Evolutionary conservation across 2,797 vertebrate species (phyloP), one percentile per base, ranked within the genome.

Genomic region (Sphenopsis melanotis): DNA sequence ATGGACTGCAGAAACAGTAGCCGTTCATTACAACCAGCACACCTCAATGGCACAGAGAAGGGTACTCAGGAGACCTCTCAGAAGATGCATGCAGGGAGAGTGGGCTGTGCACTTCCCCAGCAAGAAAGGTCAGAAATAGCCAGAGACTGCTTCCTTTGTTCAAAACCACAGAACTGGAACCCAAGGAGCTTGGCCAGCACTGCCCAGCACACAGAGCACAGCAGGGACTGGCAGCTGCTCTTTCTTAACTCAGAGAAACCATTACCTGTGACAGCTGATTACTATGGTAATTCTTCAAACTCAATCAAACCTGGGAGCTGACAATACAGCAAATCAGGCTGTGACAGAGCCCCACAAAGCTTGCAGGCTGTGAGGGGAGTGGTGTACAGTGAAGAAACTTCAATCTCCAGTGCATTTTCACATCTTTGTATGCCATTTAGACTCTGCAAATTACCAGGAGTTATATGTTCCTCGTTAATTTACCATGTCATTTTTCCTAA

Each of bases 381-480:
- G n/a, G 30, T 71, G 36, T 42, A 23, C 61, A 15, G 5, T n/a
- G 42, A 8, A 56, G 47, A 75, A 75, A 59, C 41, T 36, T 63
- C 3, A 3, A 20, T 52, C 29, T 64, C 55, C 34, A 36, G 11
- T 42, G 60, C 37, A 39, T 57, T 83, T 61, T 56, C 49, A 64
- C 0, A 0, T 46, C 24, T 27, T 0, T 7, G 4, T 56, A 5
- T 56, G 41, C 30, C 46, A 49, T 49, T 56, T 30, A 27, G 34
- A 27, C 17, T 65, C n/a, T 39, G 32, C 21, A 37, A 68, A n/a
- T 30, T 44, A 4, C n/a, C 68, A 76, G 23, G 42, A 36, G 9
- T 41, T 64, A 52, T 12, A 47, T 21, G 22, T 39, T 93, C 36
- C 42, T 42, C 49, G 6, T n/a, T 75, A 50, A 83, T 56, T 83